These are phyloP conservation scores for Lepus timidus DNA, from an alignment of 2,113 vertebrate genomes.

Conservation along the genomic window DNA sequence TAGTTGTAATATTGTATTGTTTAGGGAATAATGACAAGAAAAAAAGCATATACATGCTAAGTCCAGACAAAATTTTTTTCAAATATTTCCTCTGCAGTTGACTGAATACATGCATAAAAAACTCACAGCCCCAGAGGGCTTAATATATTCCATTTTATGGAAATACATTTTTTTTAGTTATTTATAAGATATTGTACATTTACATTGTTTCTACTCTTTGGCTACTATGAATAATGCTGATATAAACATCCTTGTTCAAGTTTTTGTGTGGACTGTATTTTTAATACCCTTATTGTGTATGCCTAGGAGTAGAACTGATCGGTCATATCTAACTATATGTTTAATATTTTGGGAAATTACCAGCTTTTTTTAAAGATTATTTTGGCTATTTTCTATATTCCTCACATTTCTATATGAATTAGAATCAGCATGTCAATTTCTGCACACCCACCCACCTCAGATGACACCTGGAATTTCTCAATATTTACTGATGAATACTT, in stretches of 20 bases:
- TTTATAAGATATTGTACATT: slow-evolving; percentile 1
- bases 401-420: slow-evolving; percentile 17
- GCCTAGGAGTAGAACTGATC: neutral
- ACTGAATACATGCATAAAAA: neutral
- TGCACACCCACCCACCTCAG: neutral
- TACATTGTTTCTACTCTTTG: slow-evolving; percentile 26
- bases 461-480: neutral
- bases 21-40: neutral
- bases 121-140: neutral
- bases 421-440: neutral
- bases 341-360: slow-evolving; percentile 26
- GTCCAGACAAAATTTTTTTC: neutral
- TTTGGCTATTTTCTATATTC: neutral
- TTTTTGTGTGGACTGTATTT: neutral
- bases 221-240: neutral
- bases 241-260: neutral
- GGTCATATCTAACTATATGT: neutral
- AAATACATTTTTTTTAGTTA: neutral
- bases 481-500: neutral
- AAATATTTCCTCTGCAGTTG: neutral
- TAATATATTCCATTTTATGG: neutral
- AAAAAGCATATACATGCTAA: neutral
- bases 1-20: neutral
- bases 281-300: neutral
- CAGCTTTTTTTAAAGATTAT: neutral